Percentiles rank a stretch among this genome's conserved stretches.
phyloP scores from a whole-genome alignment of 2,888 invertebrate genomes.

The Drosophila borborema region DNA sequence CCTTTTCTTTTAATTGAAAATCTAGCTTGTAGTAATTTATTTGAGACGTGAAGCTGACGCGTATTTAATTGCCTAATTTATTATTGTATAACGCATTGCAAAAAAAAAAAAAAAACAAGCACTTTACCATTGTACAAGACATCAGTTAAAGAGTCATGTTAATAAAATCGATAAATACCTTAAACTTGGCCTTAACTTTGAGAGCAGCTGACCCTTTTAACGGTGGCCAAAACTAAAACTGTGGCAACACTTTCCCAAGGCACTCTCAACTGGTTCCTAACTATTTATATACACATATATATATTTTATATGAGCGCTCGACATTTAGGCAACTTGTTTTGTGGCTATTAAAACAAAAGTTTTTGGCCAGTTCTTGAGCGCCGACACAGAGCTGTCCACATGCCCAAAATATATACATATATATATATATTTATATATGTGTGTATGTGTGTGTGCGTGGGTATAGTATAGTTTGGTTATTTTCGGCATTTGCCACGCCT shows the following conservation, averaged over 20 bases:
- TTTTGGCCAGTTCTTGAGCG: conserved; percentile 51
- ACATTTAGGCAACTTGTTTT: conserved; percentile 56
- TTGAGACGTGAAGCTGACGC: conserved; percentile 59
- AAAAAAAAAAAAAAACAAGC: neutral
- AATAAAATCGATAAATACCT: conserved; percentile 62
- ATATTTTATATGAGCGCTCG: neutral
- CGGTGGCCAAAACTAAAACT: conserved; percentile 29
- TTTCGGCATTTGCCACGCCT: conserved; percentile 27
- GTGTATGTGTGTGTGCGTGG: neutral
- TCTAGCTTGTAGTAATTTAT: conserved; percentile 83
- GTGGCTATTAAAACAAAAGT: conserved; percentile 59
- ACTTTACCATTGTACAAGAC: conserved; percentile 20
- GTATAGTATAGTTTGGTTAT: conserved; percentile 17
- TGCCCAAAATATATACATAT: conserved; percentile 13
- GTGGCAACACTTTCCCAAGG: conserved; percentile 56
- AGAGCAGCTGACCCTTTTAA: neutral
- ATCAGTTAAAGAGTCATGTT: conserved; percentile 61
- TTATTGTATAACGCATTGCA: conserved; percentile 39
- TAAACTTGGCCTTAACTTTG: conserved; percentile 13
- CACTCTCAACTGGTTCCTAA: conserved; percentile 44
- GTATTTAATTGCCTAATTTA: conserved; percentile 51
- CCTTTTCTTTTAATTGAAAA: conserved; percentile 71
- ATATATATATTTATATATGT: neutral
- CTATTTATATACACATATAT: conserved; percentile 26
- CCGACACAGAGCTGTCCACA: neutral